Percentiles rank a stretch among this genome's conserved stretches.
phyloP scores from a whole-genome alignment of 2,888 invertebrate genomes.

The Eurytoma adleriae region DNA sequence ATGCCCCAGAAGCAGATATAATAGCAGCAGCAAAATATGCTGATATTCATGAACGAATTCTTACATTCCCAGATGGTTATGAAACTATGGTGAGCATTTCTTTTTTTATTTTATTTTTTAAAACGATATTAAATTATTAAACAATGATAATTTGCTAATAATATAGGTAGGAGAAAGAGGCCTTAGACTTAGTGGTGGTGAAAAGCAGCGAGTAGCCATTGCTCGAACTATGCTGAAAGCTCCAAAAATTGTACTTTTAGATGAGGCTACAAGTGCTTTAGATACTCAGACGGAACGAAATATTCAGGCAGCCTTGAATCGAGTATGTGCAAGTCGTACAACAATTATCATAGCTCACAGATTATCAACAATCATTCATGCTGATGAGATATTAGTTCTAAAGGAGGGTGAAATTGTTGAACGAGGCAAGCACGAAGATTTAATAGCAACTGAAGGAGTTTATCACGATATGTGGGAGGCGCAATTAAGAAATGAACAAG shows the following conservation, averaged over 20 bases:
- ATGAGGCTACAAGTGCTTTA: conserved; percentile 96
- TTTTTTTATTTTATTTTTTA: too few species aligned
- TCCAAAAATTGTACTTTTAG: conserved; percentile 92
- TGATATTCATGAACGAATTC: conserved; percentile 94
- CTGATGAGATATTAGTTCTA: conserved; percentile 95
- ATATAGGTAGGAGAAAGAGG: conserved; percentile 95
- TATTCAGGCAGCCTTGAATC: conserved; percentile 81
- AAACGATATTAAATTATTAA: neutral
- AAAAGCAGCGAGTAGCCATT: conserved; percentile 98
- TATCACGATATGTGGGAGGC: conserved; percentile 97
- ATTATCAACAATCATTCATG: conserved; percentile 95
- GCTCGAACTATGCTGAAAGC: conserved; percentile 95
- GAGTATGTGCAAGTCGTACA: conserved; percentile 90
- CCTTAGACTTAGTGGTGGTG: conserved; percentile 95
- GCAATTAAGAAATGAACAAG: conserved; percentile 82
- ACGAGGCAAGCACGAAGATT: conserved; percentile 84
- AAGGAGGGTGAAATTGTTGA: conserved; percentile 95
- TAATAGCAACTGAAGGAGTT: conserved; percentile 79
- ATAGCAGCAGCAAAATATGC: conserved; percentile 93
- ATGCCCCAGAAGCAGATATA: conserved; percentile 88
- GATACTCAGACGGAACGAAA: conserved; percentile 95
- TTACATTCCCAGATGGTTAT: conserved; percentile 93
- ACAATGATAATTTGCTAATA: neutral
- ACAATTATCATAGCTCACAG: conserved; percentile 97
- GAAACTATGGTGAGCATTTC: conserved; percentile 82